Evolutionary conservation across 2,797 vertebrate species (phyloP).

Genomic region (Sebastes taczanowskii): DNA sequence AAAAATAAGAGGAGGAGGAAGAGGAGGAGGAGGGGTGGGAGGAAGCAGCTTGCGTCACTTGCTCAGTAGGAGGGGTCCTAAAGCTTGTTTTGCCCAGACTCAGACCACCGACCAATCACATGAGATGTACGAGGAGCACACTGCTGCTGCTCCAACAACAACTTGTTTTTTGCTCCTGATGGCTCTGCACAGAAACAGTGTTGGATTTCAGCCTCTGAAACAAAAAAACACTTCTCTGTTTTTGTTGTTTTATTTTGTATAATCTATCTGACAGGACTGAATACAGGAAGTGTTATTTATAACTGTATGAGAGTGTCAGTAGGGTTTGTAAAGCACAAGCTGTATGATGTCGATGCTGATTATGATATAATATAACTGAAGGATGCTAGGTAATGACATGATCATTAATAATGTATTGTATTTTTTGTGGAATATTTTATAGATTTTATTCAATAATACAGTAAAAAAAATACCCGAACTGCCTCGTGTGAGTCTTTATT

Average conservation of each 20-base stretch:
- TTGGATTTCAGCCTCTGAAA: conserved; percentile 26
- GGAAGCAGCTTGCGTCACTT: conserved; percentile 64
- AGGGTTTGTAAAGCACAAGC: conserved; percentile 57
- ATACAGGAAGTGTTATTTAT: conserved; percentile 64
- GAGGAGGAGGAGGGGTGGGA: conserved; percentile 33
- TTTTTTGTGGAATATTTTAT: conserved; percentile 72
- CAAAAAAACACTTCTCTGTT: conserved; percentile 15
- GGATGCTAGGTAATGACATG: conserved; percentile 23
- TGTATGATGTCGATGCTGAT: conserved; percentile 31
- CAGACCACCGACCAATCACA: conserved; percentile 64
- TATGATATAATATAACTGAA: conserved; percentile 41
- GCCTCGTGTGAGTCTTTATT: conserved; percentile 19
- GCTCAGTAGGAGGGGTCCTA: conserved; percentile 52
- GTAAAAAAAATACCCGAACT: conserved; percentile 32
- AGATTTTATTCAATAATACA: conserved; percentile 68
- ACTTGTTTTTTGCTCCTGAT: conserved; percentile 64
- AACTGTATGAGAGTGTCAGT: conserved; percentile 32
- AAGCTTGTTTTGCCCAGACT: conserved; percentile 68
- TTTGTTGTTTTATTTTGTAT: not conserved
- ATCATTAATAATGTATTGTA: conserved; percentile 60
- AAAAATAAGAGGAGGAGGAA: conserved; percentile 30
- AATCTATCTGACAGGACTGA: conserved; percentile 14
- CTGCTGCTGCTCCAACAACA: conserved; percentile 53
- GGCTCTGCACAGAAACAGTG: conserved; percentile 29
- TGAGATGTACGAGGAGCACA: conserved; percentile 31